Evolutionary conservation across 64 coral and sea anemone species (phyloP).

Genomic region (Pocillopora damicornis): DNA sequence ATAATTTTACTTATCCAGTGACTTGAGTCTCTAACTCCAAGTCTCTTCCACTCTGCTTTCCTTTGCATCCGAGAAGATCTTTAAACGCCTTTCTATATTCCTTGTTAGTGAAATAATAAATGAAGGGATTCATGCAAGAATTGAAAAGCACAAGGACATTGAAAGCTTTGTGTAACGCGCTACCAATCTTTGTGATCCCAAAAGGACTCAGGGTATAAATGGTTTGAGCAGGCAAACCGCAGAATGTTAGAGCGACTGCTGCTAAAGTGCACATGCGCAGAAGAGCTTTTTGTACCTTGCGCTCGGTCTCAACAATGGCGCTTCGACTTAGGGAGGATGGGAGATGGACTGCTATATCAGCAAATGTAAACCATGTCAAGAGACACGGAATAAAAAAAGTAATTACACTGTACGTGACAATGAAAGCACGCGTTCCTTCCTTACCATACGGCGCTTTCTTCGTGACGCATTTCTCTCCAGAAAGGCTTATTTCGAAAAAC

Average conservation of each 20-base stretch:
- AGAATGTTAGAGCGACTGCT: neutral
- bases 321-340: neutral
- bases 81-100: conserved; percentile 15
- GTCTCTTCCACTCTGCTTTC: neutral
- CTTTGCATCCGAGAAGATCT: neutral
- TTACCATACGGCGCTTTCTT: neutral
- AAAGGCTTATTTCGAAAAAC: conserved; percentile 13
- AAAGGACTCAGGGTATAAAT: conserved; percentile 16
- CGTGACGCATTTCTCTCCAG: neutral
- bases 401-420: neutral
- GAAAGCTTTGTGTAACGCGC: neutral
- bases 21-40: conserved; percentile 6
- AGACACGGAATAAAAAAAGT: conserved; percentile 27
- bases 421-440: neutral
- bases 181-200: conserved; percentile 3
- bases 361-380: conserved; percentile 36
- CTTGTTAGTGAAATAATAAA: conserved; percentile 18
- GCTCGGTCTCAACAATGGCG: conserved; percentile 1
- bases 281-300: neutral
- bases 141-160: conserved; percentile 11
- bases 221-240: conserved; percentile 4
- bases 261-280: conserved; percentile 22
- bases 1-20: neutral
- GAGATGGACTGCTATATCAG: neutral
- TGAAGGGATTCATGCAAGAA: conserved; percentile 19